phyloP scores from a whole-genome alignment of 2,113 vertebrate genomes.

The Craseonycteris thonglongyai region DNA sequence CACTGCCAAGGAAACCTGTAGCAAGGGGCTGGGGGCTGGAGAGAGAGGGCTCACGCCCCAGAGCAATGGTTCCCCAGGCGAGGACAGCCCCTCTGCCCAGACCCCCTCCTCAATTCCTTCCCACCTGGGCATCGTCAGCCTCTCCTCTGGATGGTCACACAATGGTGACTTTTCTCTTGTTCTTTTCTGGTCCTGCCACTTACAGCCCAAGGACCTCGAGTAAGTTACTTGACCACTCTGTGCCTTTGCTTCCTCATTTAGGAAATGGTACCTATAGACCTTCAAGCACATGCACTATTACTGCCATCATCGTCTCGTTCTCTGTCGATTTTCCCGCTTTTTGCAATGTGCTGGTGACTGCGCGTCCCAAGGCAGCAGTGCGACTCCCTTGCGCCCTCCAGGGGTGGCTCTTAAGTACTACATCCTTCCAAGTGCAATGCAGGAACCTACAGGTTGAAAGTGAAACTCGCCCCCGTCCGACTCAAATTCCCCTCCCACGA shows the following conservation, averaged over 20 bases:
- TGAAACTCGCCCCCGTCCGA: fast-evolving
- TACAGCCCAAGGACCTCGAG: background rate
- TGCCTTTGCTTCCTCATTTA: background rate
- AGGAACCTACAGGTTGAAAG: background rate
- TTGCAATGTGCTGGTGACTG: background rate
- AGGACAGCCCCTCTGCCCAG: too few species aligned
- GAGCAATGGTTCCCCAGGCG: background rate
- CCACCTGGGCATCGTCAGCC: background rate
- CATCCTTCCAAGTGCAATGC: background rate
- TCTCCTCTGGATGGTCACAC: background rate
- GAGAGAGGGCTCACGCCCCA: too few species aligned
- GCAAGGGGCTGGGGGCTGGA: too few species aligned
- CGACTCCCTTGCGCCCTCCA: background rate
- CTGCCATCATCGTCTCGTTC: fast-evolving
- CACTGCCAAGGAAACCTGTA: background rate
- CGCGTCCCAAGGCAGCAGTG: fast-evolving
- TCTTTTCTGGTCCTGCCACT: background rate
- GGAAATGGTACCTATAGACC: background rate
- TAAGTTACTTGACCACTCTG: background rate
- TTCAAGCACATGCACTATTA: background rate
- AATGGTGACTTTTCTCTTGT: background rate
- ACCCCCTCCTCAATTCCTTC: background rate
- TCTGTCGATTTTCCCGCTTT: background rate
- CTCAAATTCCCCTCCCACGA: too few species aligned
- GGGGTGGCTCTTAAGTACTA: background rate